Base-by-base conservation (phyloP, 2,113 vertebrate species). In the Hemicordylus capensis region DNA sequence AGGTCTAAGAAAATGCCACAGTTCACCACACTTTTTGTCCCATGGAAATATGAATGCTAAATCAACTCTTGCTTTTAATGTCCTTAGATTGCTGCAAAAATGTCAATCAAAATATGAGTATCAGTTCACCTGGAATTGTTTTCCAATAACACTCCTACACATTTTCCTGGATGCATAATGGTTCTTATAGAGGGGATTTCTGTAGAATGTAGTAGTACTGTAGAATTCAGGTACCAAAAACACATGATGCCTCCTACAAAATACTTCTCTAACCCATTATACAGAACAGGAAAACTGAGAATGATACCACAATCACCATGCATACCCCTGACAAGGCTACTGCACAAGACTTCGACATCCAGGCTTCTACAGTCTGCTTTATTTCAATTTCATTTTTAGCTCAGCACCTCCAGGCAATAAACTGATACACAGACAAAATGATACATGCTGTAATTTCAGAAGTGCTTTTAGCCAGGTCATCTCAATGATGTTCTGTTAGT, bases 341-440 rank as follows among this genome's bases (percentile, higher is more conserved):
- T 66, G 70, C 54, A 0, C 0, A 51, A 77, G 56, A 66, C 66
- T 80, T 80, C 88, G 0, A 82, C 0, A 0, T 34, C 75, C 1
- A 9, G 12, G 24, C 66, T 87, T 51, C 42, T 58, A 54, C 0
- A 20, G 6, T 58, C 67, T 51, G 12, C 72, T 79, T 75, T 78
- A 91, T 88, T 92, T 88, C 88, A 91, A 79, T 90, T 92, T 56
- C 17, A 0, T 67, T 89, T 72, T 90, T 82, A 86, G 85, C 80
- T 54, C 78, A 61, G 84, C 8, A 0, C 56, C 86, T 88, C 85
- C 7, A 2, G 78, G 78, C 91, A 88, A 93, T 84, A 91, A 89
- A 93, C 63, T 93, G 85, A 91, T 92, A 85, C 51, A 42, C 86
- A 84, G 72, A 73, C 46, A 76, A 76, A 93, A 87, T 90, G 88